phyloP scores from a whole-genome alignment of 30 jellyfish, hydroid and myxozoan species.

The Euphysa ruthae region DNA sequence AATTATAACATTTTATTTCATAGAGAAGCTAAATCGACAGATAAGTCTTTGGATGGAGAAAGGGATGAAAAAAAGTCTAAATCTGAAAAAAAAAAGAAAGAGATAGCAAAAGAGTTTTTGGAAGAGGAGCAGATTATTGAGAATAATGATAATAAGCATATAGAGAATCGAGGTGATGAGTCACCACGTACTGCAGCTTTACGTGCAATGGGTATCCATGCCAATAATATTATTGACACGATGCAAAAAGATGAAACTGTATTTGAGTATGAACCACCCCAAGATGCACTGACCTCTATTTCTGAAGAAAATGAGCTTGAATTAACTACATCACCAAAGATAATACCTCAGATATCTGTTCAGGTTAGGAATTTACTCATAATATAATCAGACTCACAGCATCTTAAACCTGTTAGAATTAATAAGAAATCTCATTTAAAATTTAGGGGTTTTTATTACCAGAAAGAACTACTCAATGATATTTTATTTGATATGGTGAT shows the following conservation, averaged over 20 bases:
- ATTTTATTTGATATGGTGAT: too few species aligned
- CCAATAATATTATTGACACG: conserved; percentile 33
- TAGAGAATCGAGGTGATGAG: conserved; percentile 23
- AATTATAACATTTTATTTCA: too few species aligned
- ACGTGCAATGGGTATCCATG: conserved; percentile 87
- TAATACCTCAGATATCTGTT: background rate
- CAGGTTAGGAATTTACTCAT: too few species aligned
- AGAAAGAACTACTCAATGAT: too few species aligned
- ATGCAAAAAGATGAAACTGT: conserved; percentile 27
- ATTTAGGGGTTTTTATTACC: too few species aligned
- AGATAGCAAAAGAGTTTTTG: background rate
- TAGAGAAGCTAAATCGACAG: too few species aligned
- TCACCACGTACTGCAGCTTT: conserved; percentile 67
- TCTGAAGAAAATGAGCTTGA: conserved; percentile 37
- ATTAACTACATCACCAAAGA: background rate
- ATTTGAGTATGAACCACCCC: conserved; percentile 16
- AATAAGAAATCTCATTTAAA: too few species aligned
- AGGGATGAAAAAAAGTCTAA: too few species aligned
- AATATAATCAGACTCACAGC: too few species aligned
- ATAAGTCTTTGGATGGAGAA: too few species aligned
- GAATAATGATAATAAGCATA: background rate
- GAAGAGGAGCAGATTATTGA: conserved; percentile 34
- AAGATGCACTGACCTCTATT: conserved; percentile 12
- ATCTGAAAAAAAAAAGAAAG: background rate
- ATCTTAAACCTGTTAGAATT: too few species aligned